phyloP scores from a whole-genome alignment of 2,113 vertebrate species.

The Notechis scutatus region DNA sequence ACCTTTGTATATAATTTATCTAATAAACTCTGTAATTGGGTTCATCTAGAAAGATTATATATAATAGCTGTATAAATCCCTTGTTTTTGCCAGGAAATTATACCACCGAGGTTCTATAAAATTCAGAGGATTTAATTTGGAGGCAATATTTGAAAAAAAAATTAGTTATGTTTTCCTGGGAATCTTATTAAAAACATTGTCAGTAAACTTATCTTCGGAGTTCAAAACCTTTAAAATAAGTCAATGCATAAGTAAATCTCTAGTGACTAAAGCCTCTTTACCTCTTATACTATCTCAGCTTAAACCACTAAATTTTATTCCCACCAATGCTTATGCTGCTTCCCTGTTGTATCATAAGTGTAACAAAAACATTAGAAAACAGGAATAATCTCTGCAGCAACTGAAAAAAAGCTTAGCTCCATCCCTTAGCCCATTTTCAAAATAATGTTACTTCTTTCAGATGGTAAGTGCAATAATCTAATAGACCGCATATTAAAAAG shows the following conservation, averaged over 20 bases:
- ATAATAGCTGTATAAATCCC: not conserved
- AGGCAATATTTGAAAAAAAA: not conserved
- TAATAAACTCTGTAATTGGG: not conserved
- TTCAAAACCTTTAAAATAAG: not conserved
- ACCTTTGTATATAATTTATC: not conserved
- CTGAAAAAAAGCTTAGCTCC: not conserved
- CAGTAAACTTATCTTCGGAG: not conserved
- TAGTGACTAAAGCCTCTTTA: conserved; percentile 7
- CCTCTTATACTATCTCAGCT: fast-evolving
- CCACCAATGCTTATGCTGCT: not conserved
- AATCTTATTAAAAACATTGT: not conserved
- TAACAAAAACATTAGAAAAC: fast-evolving
- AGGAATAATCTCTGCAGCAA: not conserved
- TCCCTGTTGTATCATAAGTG: not conserved
- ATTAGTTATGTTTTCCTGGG: not conserved
- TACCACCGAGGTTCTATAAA: not conserved
- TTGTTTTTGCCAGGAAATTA: not conserved
- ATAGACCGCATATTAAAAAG: not conserved
- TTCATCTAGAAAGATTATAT: not conserved
- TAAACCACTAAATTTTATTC: not conserved
- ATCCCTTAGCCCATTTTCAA: not conserved
- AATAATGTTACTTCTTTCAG: conserved; percentile 9
- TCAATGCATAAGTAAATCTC: not conserved
- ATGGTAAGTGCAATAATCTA: not conserved
- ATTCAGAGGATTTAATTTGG: not conserved